Conservation (phyloP, 2,113 vertebrate species). For the Agelaius tricolor region DNA sequence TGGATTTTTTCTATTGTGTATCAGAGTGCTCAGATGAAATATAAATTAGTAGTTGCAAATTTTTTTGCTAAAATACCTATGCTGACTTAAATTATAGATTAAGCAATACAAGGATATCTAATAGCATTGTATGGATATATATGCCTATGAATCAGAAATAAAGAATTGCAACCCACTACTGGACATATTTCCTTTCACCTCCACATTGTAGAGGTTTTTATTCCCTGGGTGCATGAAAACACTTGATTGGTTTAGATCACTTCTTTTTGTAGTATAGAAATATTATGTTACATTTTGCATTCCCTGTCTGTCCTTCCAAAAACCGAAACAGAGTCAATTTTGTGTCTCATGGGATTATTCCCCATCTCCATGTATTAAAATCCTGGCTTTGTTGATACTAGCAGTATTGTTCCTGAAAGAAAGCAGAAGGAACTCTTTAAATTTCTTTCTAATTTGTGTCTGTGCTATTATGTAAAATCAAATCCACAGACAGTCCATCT, state of each 20-base stretch:
- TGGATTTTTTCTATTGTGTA: constrained; percentile 67
- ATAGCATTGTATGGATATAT: constrained; percentile 34
- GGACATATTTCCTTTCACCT: background rate
- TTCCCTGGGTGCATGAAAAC: background rate
- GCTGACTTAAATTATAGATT: constrained; percentile 49
- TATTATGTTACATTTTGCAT: background rate
- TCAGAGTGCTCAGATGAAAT: constrained; percentile 59
- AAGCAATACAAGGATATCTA: constrained; percentile 69
- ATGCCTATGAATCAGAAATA: constrained; percentile 70
- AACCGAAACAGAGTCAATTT: background rate
- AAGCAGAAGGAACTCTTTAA: background rate
- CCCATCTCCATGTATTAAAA: background rate
- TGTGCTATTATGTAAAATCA: background rate
- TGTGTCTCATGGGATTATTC: background rate
- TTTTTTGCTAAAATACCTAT: constrained; percentile 57
- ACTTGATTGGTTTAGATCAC: background rate
- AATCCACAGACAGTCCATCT: background rate
- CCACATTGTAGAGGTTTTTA: background rate
- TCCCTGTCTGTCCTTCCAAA: background rate
- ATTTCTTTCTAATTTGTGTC: background rate
- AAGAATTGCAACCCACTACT: constrained; percentile 51
- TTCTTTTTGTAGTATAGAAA: background rate
- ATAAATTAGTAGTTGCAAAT: constrained; percentile 38
- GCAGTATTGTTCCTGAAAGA: background rate
- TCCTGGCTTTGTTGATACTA: background rate